phyloP scores from a whole-genome alignment of 2,888 invertebrate genomes.

The Sabatieria punctata region DNA sequence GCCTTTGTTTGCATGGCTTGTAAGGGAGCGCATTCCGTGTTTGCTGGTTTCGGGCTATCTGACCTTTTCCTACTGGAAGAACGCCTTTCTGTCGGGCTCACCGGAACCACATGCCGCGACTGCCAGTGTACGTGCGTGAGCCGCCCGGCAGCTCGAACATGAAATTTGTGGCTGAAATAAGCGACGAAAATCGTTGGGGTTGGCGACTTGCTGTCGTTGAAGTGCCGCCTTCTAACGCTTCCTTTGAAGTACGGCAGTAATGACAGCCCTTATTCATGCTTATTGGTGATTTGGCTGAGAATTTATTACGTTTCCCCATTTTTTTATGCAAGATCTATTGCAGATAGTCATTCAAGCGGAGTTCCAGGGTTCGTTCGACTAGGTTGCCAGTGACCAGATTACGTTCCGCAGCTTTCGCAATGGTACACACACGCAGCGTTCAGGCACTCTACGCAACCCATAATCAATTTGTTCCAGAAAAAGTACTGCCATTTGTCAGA shows the following conservation, averaged over 20 bases:
- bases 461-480: background rate
- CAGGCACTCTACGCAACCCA: too few relatives aligned
- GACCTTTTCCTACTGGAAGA: constrained; percentile 5
- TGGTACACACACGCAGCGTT: too few relatives aligned
- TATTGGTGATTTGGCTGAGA: background rate
- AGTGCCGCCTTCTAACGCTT: background rate
- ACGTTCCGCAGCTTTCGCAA: background rate
- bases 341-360: constrained; percentile 3
- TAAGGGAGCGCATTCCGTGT: background rate
- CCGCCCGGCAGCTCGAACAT: background rate
- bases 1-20: background rate
- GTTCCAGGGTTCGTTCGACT: background rate
- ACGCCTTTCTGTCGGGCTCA: constrained; percentile 5
- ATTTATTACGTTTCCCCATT: background rate
- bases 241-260: background rate
- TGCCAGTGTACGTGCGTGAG: background rate
- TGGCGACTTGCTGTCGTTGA: constrained; percentile 1
- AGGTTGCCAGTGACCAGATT: background rate
- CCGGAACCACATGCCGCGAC: too few relatives aligned
- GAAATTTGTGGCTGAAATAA: background rate
- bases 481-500: background rate
- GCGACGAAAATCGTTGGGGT: background rate
- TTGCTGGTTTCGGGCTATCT: constrained; percentile 1
- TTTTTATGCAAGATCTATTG: too few relatives aligned
- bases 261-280: background rate